A percentile compares a stretch with the other conserved stretches of the same genome.
Conservation (phyloP, 37 sponge, comb jelly and placozoan species). For the Chondrilla cf. caribensis region DNA sequence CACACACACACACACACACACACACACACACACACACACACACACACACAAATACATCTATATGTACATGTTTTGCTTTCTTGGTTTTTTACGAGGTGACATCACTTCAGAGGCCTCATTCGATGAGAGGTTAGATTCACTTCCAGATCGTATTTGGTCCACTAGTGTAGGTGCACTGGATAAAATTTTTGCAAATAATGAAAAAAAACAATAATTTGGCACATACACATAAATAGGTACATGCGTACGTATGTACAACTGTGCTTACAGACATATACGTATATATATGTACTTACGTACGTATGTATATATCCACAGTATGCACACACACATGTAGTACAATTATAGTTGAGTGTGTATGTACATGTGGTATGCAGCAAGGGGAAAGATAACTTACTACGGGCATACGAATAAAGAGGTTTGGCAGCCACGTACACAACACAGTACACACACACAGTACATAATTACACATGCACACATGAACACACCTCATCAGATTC, state of each 20-base stretch:
- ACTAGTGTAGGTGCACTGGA: too few species aligned
- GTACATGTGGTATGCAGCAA: too few species aligned
- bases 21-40: neutral
- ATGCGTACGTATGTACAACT: neutral
- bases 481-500: too few species aligned
- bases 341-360: too few species aligned
- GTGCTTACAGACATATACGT: neutral
- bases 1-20: neutral
- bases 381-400: too few species aligned
- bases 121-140: neutral
- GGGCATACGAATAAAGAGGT: too few species aligned
- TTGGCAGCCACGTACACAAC: too few species aligned
- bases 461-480: too few species aligned
- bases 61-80: slow-evolving; percentile 19
- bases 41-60: neutral
- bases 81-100: slow-evolving; percentile 27
- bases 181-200: too few species aligned
- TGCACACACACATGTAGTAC: neutral
- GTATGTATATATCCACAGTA: neutral
- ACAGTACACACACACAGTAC: too few species aligned
- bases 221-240: neutral
- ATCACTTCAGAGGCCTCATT: slow-evolving; percentile 1
- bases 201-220: too few species aligned
- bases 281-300: neutral
- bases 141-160: neutral